Evolutionary conservation across 2,113 vertebrate species (phyloP).

Genomic region (Nycticryphes semicollaris): DNA sequence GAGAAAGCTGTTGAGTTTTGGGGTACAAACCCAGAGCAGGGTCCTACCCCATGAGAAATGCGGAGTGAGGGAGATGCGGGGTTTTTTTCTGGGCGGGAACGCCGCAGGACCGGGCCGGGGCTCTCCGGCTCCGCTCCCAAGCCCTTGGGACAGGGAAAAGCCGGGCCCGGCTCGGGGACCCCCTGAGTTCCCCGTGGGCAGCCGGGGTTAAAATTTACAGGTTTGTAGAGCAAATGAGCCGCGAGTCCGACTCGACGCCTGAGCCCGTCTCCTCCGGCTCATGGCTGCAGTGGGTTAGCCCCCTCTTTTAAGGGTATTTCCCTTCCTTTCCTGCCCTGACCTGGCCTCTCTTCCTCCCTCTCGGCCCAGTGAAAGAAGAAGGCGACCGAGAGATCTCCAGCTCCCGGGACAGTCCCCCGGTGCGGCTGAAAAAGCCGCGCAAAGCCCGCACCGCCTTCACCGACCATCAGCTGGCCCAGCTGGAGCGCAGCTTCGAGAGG

Average conservation of each 20-base stretch:
- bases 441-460: conserved; percentile 99
- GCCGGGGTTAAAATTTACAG: neutral
- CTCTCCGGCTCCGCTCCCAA: neutral
- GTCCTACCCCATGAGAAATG: neutral
- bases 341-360: neutral
- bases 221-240: neutral
- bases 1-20: neutral
- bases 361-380: conserved; percentile 91
- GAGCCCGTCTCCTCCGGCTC: neutral
- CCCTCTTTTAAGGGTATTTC: neutral
- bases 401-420: conserved; percentile 93
- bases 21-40: neutral
- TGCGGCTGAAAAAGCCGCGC: conserved; percentile 94
- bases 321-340: neutral
- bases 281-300: rapidly evolving
- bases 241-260: neutral
- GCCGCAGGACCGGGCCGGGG: neutral
- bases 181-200: neutral
- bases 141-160: neutral
- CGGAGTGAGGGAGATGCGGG: neutral
- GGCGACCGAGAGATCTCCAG: conserved; percentile 97
- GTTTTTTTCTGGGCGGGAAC: neutral
- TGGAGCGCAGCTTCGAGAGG: conserved; percentile 97
- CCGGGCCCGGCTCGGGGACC: neutral
- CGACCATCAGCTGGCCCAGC: conserved; percentile 96